These are phyloP conservation scores for Cheilosia variabilis DNA, from an alignment of 2,888 invertebrate genomes.

Conservation along the genomic window DNA sequence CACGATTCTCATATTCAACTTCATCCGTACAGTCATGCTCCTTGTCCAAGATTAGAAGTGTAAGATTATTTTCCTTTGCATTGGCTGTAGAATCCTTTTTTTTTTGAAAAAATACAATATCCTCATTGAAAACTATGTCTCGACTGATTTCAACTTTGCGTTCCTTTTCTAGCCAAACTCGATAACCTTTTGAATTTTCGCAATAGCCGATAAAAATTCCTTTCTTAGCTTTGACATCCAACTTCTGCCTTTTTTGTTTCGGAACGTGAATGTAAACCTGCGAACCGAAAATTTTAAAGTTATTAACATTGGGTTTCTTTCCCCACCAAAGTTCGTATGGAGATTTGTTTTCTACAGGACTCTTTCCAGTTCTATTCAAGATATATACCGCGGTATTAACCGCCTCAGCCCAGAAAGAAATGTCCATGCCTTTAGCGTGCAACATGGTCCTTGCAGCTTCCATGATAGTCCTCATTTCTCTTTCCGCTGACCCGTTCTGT, in stretches of 20 bases:
- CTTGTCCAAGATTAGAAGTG: background rate
- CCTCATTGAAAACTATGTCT: background rate
- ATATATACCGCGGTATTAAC: slow-evolving; percentile 79
- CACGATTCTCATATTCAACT: background rate
- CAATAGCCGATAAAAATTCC: slow-evolving; percentile 30
- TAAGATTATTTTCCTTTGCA: background rate
- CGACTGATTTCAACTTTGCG: slow-evolving; percentile 9
- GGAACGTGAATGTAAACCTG: slow-evolving; percentile 77
- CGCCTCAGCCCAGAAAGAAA: slow-evolving; percentile 81
- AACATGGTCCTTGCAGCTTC: slow-evolving; percentile 78
- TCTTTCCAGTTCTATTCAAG: slow-evolving; percentile 78
- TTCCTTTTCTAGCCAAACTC: slow-evolving; percentile 7
- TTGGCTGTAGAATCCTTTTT: background rate
- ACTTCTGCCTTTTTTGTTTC: slow-evolving; percentile 78
- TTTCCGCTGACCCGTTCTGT: slow-evolving; percentile 80
- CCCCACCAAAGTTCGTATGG: slow-evolving; percentile 77
- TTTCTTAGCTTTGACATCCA: slow-evolving; percentile 78
- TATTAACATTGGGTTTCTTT: background rate
- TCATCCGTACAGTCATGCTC: background rate
- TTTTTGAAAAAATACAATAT: background rate
- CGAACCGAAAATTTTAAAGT: slow-evolving; percentile 79
- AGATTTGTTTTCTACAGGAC: slow-evolving; percentile 71
- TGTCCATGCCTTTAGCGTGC: slow-evolving; percentile 71
- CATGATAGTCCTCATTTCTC: slow-evolving; percentile 79
- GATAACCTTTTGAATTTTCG: slow-evolving; percentile 12